Base-by-base conservation (phyloP, 1,140 invertebrate genomes). In the Littorina saxatilis region DNA sequence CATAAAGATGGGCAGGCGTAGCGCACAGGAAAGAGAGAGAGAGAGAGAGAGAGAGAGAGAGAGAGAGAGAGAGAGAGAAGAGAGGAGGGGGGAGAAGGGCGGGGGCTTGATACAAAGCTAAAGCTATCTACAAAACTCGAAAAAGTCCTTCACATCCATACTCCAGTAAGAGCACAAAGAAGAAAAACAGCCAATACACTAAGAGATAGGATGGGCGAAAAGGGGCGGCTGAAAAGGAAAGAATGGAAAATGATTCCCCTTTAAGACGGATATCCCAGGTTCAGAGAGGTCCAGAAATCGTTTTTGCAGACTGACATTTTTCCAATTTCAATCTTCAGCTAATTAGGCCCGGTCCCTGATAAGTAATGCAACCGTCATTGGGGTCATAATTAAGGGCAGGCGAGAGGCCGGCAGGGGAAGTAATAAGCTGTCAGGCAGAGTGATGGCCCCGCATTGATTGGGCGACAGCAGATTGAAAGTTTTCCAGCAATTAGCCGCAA, bases 241-340 rank as follows among this genome's bases (percentile, higher is more conserved):
- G 29, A 68, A 29, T 68, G 66, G n/a, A 68, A 68, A 68, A 68
- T 37, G 23, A 68, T 35, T 29, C 70, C 23, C 35, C n/a, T n/a
- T n/a, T 43, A 73, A 75, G 79, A 80, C 61, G 70, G 68, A 80
- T 80, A 68, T 43, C 23, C 23, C n/a, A 70, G 63, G 66, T 77
- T 78, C 81, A 82, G 43, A 13, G 39, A 52, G 81, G 66, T 73
- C 47, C 47, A 61, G 47, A 61, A 82, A 79, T 78, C 76, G 63
- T 82, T 77, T 78, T 82, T 82, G 76, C 47, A 32, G 81, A 58
- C 81, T 82, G 81, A 82, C 81, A 40, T 82, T 82, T 82, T 82
- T 79, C 81, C 81, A 82, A 82, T 82, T 82, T 82, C 76, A 82
- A 82, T 82, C 79, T 82, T 68, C 81, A 74, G 32, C 66, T 82